A percentile compares a stretch with the other conserved stretches of the same genome.
phyloP scores from a whole-genome alignment of 1,140 invertebrate genomes.

The Hirudo medicinalis region DNA sequence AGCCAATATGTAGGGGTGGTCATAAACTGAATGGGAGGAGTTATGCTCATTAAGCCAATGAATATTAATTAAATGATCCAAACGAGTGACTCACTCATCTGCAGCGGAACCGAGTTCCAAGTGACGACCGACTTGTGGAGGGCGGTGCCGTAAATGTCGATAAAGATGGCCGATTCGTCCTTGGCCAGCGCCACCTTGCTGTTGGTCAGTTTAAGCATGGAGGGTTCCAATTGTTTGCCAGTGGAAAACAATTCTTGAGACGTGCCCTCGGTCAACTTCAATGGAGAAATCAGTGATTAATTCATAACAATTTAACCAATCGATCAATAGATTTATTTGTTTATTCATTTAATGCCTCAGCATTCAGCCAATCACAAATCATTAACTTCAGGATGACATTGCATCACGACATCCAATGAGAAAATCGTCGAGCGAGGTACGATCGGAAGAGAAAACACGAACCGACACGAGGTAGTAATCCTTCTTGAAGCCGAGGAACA shows the following conservation, averaged over 20 bases:
- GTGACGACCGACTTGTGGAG: constrained; percentile 57
- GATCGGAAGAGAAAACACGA: background rate
- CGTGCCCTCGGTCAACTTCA: background rate
- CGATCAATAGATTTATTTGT: no score
- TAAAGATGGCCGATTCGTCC: constrained; percentile 69
- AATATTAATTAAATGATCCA: constrained; percentile 2
- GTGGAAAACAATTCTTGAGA: constrained; percentile 70
- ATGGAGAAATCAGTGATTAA: no score
- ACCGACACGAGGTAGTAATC: constrained; percentile 64
- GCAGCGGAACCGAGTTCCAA: constrained; percentile 66
- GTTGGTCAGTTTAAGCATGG: constrained; percentile 59
- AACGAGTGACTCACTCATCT: constrained; percentile 47
- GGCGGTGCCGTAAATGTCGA: constrained; percentile 58
- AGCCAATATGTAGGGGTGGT: constrained; percentile 76
- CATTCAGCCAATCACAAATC: no score
- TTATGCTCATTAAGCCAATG: background rate
- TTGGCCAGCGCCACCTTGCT: constrained; percentile 61
- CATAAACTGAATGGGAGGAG: constrained; percentile 55
- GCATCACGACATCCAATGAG: no score
- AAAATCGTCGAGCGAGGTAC: no score
- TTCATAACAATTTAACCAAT: no score
- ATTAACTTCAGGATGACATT: no score
- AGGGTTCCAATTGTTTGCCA: constrained; percentile 65
- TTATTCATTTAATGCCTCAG: no score
- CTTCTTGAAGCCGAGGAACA: constrained; percentile 69